Conservation (phyloP, 2,888 invertebrate genomes). For the Biston stratarius region DNA sequence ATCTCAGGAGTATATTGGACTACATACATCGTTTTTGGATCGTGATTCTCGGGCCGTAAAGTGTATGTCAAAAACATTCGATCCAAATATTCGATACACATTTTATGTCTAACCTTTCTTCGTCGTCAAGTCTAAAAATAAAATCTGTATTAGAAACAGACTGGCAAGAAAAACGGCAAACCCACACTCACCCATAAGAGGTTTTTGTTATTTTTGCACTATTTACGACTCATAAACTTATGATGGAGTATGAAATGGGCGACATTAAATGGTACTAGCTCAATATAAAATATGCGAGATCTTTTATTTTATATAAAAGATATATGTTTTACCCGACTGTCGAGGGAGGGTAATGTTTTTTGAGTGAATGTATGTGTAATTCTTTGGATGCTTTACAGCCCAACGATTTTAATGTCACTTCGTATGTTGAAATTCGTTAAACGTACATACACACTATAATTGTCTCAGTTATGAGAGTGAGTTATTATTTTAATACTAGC, state of each 20-base stretch:
- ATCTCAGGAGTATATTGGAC: neutral
- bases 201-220: slow-evolving; percentile 44
- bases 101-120: slow-evolving; percentile 21
- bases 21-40: neutral
- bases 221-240: slow-evolving; percentile 45
- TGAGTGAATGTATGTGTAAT: too few species aligned
- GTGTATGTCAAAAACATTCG: slow-evolving; percentile 1
- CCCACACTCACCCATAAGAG: slow-evolving; percentile 40
- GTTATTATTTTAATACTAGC: too few species aligned
- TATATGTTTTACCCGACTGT: too few species aligned
- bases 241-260: slow-evolving; percentile 31
- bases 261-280: slow-evolving; percentile 23
- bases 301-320: too few species aligned
- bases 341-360: too few species aligned
- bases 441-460: too few species aligned
- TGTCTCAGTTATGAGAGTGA: too few species aligned
- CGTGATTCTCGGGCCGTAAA: slow-evolving; percentile 1
- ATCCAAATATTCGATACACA: slow-evolving; percentile 5
- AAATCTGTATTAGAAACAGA: slow-evolving; percentile 14
- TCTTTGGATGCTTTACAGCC: too few species aligned
- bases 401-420: too few species aligned
- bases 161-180: slow-evolving; percentile 6
- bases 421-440: too few species aligned
- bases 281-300: too few species aligned
- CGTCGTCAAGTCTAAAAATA: slow-evolving; percentile 28